phyloP scores from a whole-genome alignment of 1,140 invertebrate species.

The Philaenus spumarius region DNA sequence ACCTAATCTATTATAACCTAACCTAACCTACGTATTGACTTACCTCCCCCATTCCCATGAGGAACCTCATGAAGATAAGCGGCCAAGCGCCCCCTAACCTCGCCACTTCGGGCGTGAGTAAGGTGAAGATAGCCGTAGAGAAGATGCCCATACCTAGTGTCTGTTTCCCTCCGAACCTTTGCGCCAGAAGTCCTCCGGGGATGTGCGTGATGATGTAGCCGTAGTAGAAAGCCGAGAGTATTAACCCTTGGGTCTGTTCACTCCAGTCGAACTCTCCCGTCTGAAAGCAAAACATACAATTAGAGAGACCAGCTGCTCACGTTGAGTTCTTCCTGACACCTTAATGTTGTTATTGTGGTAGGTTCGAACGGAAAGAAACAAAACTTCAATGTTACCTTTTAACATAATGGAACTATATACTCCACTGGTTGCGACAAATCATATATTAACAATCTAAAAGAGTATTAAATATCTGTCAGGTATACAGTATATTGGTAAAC shows the following conservation, averaged over 20 bases:
- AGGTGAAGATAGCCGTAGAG: constrained; percentile 55
- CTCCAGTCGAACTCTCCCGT: constrained; percentile 38
- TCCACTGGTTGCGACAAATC: too few relatives aligned
- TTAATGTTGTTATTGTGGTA: too few relatives aligned
- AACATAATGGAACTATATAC: too few relatives aligned
- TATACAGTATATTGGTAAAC: too few relatives aligned
- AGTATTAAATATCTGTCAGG: too few relatives aligned
- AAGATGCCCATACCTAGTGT: constrained; percentile 45
- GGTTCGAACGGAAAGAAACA: too few relatives aligned
- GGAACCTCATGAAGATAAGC: constrained; percentile 54
- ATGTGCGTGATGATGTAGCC: constrained; percentile 53
- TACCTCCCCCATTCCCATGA: constrained; percentile 61
- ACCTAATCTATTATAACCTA: too few relatives aligned
- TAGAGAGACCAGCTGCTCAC: too few relatives aligned
- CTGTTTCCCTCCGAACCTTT: constrained; percentile 48
- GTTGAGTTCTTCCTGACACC: too few relatives aligned
- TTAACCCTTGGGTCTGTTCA: constrained; percentile 44
- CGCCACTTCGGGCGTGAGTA: constrained; percentile 57
- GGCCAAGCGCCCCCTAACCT: constrained; percentile 37
- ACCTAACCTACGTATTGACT: not conserved
- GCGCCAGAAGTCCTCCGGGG: constrained; percentile 51
- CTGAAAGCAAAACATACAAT: too few relatives aligned
- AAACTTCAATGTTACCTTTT: too few relatives aligned
- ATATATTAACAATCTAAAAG: too few relatives aligned
- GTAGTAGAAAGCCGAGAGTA: constrained; percentile 52